Base-by-base conservation (phyloP, 2,888 invertebrate species). In the Sicus ferrugineus region DNA sequence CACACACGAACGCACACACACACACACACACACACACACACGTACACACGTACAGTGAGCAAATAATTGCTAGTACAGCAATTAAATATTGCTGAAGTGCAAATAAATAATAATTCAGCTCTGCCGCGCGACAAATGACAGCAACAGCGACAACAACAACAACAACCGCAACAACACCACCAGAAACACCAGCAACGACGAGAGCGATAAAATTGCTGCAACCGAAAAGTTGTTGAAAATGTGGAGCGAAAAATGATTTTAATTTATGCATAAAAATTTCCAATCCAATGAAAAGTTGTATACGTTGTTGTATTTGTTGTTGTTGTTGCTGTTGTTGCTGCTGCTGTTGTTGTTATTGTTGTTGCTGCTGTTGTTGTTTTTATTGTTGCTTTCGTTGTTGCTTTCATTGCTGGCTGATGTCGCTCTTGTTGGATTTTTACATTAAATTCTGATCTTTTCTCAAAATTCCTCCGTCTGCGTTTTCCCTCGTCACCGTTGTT, bases 121-220 rank as follows among this genome's bases (percentile, higher is more conserved):
- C 38, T 23, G 67, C 67, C 59, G n/a, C n/a, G n/a, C n/a, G 59
- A 67, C 48, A 67, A 67, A 67, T 59, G 58, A 31, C 46, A 42
- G 19, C 11, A 19, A 3, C n/a, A 6, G 46, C 6, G 46, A 9
- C 19, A 16, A 46, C 3, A 19, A 46, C n/a, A 14, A 46, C 46
- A 9, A 46, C 6, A 46, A 46, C 46, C 38, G 38, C 7, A 38
- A 9, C 9, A 38, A 38, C n/a, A n/a, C n/a, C n/a, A n/a, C n/a
- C n/a, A n/a, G n/a, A n/a, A n/a, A n/a, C n/a, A n/a, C n/a, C n/a
- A n/a, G n/a, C n/a, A n/a, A n/a, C n/a, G n/a, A n/a, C n/a, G n/a
- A n/a, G n/a, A n/a, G n/a, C n/a, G n/a, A n/a, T n/a, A n/a, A n/a
- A n/a, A n/a, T n/a, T n/a, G n/a, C n/a, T n/a, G n/a, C n/a, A n/a